Percentiles rank a stretch among this genome's conserved stretches.
Conservation (phyloP, 2,888 invertebrate species). For the Tachina fera region DNA sequence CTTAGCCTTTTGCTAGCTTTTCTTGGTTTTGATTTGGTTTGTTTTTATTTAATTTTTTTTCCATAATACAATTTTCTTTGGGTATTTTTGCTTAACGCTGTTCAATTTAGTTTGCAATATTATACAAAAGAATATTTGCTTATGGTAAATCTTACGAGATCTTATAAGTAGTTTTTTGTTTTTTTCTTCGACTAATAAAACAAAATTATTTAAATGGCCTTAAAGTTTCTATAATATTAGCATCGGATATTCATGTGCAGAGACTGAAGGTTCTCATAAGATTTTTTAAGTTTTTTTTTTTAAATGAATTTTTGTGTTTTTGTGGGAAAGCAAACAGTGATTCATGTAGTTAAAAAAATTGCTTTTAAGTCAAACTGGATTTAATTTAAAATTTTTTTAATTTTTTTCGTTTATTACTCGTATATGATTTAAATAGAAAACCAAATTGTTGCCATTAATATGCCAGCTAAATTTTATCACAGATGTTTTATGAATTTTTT, state of each 20-base stretch:
- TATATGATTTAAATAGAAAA: too few species aligned
- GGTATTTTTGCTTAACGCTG: background rate
- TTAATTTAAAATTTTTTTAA: too few species aligned
- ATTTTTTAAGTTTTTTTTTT: too few species aligned
- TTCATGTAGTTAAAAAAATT: too few species aligned
- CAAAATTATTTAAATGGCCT: slow-evolving; percentile 11
- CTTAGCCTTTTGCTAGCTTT: background rate
- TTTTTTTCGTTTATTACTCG: too few species aligned
- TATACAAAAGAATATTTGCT: slow-evolving; percentile 8
- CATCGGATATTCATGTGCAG: background rate
- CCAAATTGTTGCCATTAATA: too few species aligned
- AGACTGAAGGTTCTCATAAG: background rate
- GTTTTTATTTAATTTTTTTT: background rate
- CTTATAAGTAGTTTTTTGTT: background rate
- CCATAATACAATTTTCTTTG: too few species aligned
- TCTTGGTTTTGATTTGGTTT: slow-evolving; percentile 10
- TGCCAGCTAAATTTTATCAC: too few species aligned
- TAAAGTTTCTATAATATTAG: background rate
- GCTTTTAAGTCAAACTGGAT: too few species aligned
- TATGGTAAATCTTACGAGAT: slow-evolving; percentile 42
- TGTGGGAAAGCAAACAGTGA: too few species aligned
- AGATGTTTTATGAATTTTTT: too few species aligned
- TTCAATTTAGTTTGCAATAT: slow-evolving; percentile 35
- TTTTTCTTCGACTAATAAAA: background rate
- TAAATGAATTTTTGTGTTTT: too few species aligned